Base-by-base conservation (phyloP, 2,888 invertebrate genomes). In the Heteromurus nitidus region DNA sequence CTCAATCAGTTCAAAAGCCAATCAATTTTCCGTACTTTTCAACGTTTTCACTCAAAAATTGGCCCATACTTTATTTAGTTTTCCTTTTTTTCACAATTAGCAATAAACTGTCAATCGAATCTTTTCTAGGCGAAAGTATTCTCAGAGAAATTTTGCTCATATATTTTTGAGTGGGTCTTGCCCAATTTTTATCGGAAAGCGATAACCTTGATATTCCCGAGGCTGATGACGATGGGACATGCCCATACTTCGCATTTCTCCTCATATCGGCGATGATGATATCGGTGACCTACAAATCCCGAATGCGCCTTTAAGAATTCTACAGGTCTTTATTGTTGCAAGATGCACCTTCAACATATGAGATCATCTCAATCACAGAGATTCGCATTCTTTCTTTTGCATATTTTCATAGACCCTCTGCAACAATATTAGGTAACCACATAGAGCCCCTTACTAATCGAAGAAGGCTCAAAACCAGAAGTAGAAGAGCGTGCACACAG, bases 221-320 rank as follows among this genome's bases (percentile, higher is more conserved):
- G 11, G 36, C 36, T 5, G 28, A 62, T 26, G 44, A 65, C 20
- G 60, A 7, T 60, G n/a, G n/a, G n/a, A n/a, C n/a, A n/a, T n/a
- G n/a, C n/a, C n/a, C n/a, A n/a, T n/a, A n/a, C n/a, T n/a, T n/a
- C n/a, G n/a, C n/a, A n/a, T n/a, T n/a, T n/a, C n/a, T n/a, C n/a
- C n/a, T 13, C 36, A 9, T 9, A 44, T 67, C 22, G n/a, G 24
- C 11, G 60, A 28, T 26, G 30, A 28, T 2, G 26, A 58, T 58
- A 30, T 28, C 30, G 58, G 28, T 80, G 80, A 80, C 80, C 80
- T 58, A 80, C 72, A 80, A 80, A 80, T 73, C 68, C 73, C 67
- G 73, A 73, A 80, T 73, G 67, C 73, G 72, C 67, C 26, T 65
- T 18, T 11, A 58, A 58, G 13, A 58, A 58, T 26, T 18, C n/a